phyloP scores from a whole-genome alignment of 2,797 vertebrate genomes.

The Antennarius maculatus region DNA sequence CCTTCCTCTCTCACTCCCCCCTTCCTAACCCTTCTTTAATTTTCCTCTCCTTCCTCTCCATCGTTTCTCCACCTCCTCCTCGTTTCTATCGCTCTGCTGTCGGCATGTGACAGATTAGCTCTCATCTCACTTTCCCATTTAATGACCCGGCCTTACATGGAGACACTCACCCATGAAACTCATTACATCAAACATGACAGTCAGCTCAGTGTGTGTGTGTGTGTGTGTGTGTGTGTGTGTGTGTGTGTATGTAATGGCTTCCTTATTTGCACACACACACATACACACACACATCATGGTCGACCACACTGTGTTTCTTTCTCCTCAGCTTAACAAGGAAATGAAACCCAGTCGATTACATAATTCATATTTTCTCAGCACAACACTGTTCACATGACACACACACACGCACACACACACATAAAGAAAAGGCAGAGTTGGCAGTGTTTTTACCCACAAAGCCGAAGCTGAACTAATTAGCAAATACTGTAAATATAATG shows the following conservation, averaged over 20 bases:
- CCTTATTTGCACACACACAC: background rate
- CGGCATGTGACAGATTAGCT: conserved; percentile 50
- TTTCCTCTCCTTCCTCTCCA: too few relatives aligned
- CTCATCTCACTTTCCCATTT: conserved; percentile 51
- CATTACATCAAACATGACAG: conserved; percentile 63
- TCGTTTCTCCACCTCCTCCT: background rate
- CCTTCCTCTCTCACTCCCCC: background rate
- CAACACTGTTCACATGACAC: background rate
- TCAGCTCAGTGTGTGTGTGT: conserved; percentile 22
- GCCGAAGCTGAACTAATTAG: conserved; percentile 18
- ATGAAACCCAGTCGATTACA: conserved; percentile 19
- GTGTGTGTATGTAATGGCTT: background rate
- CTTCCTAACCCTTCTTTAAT: too few relatives aligned
- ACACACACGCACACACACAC: background rate
- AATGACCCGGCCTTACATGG: conserved; percentile 53
- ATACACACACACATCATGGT: too few relatives aligned
- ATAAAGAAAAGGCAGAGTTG: background rate
- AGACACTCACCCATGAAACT: conserved; percentile 63
- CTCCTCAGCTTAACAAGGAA: background rate
- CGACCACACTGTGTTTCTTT: too few relatives aligned
- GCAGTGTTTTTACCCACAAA: background rate
- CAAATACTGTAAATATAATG: too few relatives aligned
- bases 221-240: conserved; percentile 17
- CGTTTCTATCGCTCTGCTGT: conserved; percentile 1
- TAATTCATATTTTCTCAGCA: background rate